Evolutionary conservation across 2,888 invertebrate species (phyloP).

Genomic region (Tinea trinotella): DNA sequence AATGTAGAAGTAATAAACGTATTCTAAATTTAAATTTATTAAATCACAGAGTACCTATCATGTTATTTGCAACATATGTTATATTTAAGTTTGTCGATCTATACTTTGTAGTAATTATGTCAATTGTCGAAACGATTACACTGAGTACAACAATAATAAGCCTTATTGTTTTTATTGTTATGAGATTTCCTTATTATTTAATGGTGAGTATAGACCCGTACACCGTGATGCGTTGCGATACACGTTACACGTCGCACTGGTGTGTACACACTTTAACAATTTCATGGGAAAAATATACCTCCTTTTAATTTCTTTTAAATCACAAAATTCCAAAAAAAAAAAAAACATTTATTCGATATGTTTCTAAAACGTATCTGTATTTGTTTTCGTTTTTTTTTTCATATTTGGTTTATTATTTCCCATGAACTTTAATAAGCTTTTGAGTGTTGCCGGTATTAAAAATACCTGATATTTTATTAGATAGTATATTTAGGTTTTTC

Average conservation of each 20-base stretch:
- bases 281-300: neutral
- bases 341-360: constrained; percentile 1
- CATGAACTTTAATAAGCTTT: neutral
- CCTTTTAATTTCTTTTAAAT: neutral
- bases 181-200: constrained; percentile 1
- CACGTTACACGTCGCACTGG: neutral
- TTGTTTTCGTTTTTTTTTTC: neutral
- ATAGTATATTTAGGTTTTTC: constrained; percentile 4
- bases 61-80: too few relatives aligned
- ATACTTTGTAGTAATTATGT: constrained; percentile 6
- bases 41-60: too few relatives aligned
- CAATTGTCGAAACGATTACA: constrained; percentile 15
- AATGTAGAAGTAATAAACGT: neutral
- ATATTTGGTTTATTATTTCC: neutral
- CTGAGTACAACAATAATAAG: constrained; percentile 5
- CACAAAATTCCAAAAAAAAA: neutral
- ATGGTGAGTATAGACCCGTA: neutral
- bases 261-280: neutral
- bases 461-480: constrained; percentile 8
- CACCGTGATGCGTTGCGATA: neutral
- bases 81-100: neutral
- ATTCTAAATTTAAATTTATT: neutral
- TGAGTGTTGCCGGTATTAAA: constrained; percentile 6
- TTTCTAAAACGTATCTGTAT: neutral
- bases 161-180: constrained; percentile 8